A percentile compares a stretch with the other conserved stretches of the same genome.
phyloP scores from a whole-genome alignment of 2,888 invertebrate species.

The Dioctria linearis region DNA sequence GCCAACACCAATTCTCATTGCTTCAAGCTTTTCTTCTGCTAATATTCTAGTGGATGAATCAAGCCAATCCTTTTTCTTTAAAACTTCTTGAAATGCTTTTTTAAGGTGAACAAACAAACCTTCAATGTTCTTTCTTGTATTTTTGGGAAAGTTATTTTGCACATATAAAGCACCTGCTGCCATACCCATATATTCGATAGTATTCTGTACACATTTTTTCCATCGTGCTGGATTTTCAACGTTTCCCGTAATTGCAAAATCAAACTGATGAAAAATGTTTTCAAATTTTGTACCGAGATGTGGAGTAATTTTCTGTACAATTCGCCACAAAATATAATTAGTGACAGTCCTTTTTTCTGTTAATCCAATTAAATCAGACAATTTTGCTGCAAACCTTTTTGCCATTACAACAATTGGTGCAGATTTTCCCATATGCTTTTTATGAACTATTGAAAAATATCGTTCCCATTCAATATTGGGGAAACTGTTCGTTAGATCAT shows the following conservation, averaged over 20 bases:
- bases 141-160: conserved; percentile 74
- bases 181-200: conserved; percentile 86
- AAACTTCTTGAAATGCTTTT: conserved; percentile 86
- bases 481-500: not conserved
- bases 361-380: not conserved
- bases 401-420: conserved; percentile 9
- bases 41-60: conserved; percentile 85
- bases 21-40: conserved; percentile 89
- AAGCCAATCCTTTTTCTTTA: conserved; percentile 91
- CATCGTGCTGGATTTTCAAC: conserved; percentile 88
- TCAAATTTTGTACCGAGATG: conserved; percentile 59
- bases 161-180: conserved; percentile 79
- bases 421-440: not conserved
- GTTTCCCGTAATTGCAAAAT: conserved; percentile 87
- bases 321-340: conserved; percentile 60
- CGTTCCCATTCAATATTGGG: conserved; percentile 23
- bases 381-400: not conserved
- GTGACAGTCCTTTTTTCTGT: conserved; percentile 56
- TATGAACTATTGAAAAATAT: not conserved
- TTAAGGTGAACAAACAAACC: conserved; percentile 90
- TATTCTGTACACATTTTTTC: conserved; percentile 90
- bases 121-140: conserved; percentile 76
- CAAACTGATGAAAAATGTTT: conserved; percentile 58
- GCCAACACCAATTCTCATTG: conserved; percentile 93
- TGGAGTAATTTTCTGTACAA: conserved; percentile 52